Conservation (phyloP, 2,888 invertebrate genomes). For the Carabus problematicus region DNA sequence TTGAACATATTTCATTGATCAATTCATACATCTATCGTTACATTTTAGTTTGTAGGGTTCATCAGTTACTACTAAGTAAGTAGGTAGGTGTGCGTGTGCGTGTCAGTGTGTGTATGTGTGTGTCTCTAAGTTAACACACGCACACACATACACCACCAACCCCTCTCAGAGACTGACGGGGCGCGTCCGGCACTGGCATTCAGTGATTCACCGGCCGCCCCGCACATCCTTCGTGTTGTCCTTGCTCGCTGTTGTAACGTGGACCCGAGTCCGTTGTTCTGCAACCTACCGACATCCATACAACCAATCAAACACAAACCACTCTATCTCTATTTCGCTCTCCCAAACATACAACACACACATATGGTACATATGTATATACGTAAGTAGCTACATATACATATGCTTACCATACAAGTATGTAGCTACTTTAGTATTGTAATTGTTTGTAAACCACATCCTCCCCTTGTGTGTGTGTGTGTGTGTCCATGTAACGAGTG, state of each 20-base stretch:
- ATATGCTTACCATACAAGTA: too few relatives aligned
- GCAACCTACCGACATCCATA: conserved; percentile 33
- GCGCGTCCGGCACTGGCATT: neutral
- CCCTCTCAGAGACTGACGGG: conserved; percentile 40
- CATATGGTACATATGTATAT: too few relatives aligned
- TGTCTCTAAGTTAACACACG: too few relatives aligned
- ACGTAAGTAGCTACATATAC: too few relatives aligned
- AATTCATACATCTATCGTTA: conserved; percentile 4
- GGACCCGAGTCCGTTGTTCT: conserved; percentile 38
- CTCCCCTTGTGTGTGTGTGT: neutral
- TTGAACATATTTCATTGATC: conserved; percentile 2
- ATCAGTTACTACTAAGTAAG: conserved; percentile 39
- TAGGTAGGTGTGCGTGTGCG: conserved; percentile 26
- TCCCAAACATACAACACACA: conserved; percentile 1
- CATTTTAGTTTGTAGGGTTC: conserved; percentile 37
- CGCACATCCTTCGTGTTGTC: conserved; percentile 38
- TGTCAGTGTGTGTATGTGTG: too few relatives aligned
- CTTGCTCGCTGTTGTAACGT: conserved; percentile 42
- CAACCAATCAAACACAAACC: neutral
- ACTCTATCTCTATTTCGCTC: neutral
- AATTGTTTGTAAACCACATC: neutral
- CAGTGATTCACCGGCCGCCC: neutral
- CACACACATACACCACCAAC: conserved; percentile 7
- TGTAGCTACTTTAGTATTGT: too few relatives aligned
- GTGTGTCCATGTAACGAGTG: neutral